These are phyloP conservation scores for Pammene fasciana DNA, from an alignment of 2,888 invertebrate species.

Conservation along the genomic window DNA sequence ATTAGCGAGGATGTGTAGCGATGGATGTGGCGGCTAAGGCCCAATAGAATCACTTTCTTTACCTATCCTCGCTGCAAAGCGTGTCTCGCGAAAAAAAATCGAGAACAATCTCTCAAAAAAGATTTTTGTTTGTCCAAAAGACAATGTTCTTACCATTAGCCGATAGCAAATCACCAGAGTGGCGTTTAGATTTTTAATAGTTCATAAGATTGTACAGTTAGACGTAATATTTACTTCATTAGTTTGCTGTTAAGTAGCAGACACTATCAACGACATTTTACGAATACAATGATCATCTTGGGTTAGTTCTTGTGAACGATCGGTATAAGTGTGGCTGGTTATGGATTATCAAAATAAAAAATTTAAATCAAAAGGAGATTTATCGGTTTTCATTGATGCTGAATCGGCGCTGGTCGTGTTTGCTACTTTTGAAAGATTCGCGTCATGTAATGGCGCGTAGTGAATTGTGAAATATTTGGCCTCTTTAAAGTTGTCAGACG, in stretches of 20 bases:
- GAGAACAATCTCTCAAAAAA: not conserved
- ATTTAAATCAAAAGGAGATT: too few species aligned
- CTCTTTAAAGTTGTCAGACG: constrained; percentile 34
- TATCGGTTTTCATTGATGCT: not conserved
- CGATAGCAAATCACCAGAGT: constrained; percentile 10
- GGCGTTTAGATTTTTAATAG: constrained; percentile 38
- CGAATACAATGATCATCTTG: not conserved
- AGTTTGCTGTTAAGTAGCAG: constrained; percentile 6
- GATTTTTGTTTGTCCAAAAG: not conserved
- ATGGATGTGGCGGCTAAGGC: too few species aligned
- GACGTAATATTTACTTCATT: constrained; percentile 14
- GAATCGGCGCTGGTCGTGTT: not conserved
- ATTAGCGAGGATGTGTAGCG: too few species aligned
- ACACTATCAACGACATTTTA: constrained; percentile 12
- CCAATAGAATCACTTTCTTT: too few species aligned
- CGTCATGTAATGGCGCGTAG: constrained; percentile 32
- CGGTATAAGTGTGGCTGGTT: too few species aligned
- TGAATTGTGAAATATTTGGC: constrained; percentile 35
- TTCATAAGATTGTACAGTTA: constrained; percentile 36
- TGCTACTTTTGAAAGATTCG: constrained; percentile 15
- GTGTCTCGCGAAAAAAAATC: too few species aligned
- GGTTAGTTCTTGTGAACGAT: too few species aligned
- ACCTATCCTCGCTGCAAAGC: too few species aligned
- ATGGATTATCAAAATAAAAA: too few species aligned
- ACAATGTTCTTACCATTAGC: not conserved